Evolutionary conservation across 1,140 invertebrate genomes (phyloP), one percentile per base, ranked within the genome.

Genomic region (Solenopsis fugax): DNA sequence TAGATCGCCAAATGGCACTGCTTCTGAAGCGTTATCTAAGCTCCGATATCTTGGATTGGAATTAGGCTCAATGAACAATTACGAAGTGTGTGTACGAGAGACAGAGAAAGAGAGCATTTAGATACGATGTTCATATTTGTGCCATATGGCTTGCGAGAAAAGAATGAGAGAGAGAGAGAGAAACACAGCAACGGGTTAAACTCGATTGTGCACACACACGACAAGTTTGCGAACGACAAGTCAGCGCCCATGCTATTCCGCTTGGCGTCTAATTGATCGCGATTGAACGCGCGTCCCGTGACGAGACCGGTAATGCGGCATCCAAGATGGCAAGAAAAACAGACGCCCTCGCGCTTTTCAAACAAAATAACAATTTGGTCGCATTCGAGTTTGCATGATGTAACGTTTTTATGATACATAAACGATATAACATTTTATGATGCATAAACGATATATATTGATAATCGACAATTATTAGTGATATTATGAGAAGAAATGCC

Each of bases 61-160:
- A 93, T 93, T 92, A 91, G 92, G 89, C 91, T 93, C 92, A 92
- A 93, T 87, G 91, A 92, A 94, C 92, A 93, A 93, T 93, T 93
- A 92, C 76, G 86, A 89, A 71, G 76, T 37, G 73, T 69, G 29
- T 80, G 21, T 29, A 5, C 0, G 41, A 41, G 7, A 41, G 41
- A 41, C 29, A 29, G 41, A 41, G 41, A 41, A 41, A 41, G 41
- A 41, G 41, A 62, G 62, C n/a, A 24, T n/a, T 24, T 48, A 73
- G 69, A 84, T 50, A 75, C 52, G 69, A 81, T 62, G 62, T 45
- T n/a, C 48, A 58, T 50, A 76, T n/a, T 56, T 34, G n/a, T 62
- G 78, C 73, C 67, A 75, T 73, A 78, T 80, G 65, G 58, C 52
- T 67, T 45, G 64, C 41, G 56, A 9, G 9, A 13, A 41, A 29